Evolutionary conservation across 92 coral and sea anemone genomes (phyloP), one percentile per base, ranked within the genome.

Genomic region (Heteractis magnifica): DNA sequence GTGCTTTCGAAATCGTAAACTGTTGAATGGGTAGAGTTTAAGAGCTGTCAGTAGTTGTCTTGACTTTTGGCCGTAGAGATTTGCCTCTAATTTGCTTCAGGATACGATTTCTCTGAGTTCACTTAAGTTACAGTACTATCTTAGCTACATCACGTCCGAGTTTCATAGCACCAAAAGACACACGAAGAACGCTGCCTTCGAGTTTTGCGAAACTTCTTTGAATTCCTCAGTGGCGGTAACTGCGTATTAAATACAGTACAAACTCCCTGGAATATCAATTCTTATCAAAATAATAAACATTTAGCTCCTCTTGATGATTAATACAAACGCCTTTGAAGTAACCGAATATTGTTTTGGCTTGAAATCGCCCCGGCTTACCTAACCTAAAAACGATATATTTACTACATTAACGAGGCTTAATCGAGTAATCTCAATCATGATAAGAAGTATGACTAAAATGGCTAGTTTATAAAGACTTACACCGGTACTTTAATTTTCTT

Each of bases 81-180:
- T 68, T 68, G 73, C 73, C 73, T 68, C 48, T 41, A 48, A 68
- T 21, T 68, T 68, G 73, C 73, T 48, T 68, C 48, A 48, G 73
- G 73, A 68, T 14, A 68, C 49, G 49, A 68, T 7, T 68, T 68
- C 49, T 26, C 23, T 68, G 15, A 68, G 26, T 26, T 23, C 20
- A 68, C 73, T 68, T 68, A 34, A 34, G 44, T 34, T 34, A 10
- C 73, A 26, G 73, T 68, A 26, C 49, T 13, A 20, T 34, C 44
- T 2, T 34, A 11, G 49, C 14, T 21, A 41, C 50, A 26, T 68
- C 73, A 68, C 73, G 73, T 68, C 73, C 73, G 73, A 26, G 11
- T 8, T 4, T 64, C n/a, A 64, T 19, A 64, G 49, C 49, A 68
- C 15, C 6, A 68, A 68, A 26, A 34, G 44, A 20, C 49, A 50